These are phyloP conservation scores for Rhamnusium bicolor DNA, from an alignment of 2,888 invertebrate genomes.

Conservation along the genomic window DNA sequence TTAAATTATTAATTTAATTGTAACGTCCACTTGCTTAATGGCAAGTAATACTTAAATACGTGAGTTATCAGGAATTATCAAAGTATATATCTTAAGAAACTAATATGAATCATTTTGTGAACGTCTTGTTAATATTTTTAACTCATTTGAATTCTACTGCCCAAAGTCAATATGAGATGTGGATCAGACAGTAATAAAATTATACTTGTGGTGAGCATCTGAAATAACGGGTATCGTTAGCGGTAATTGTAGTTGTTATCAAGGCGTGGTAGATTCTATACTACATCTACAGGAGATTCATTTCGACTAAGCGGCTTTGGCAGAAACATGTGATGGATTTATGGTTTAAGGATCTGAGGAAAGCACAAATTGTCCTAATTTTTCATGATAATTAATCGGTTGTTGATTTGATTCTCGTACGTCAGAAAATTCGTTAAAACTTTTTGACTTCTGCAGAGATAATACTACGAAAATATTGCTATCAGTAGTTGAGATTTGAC, in stretches of 20 bases:
- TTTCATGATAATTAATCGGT: conserved; percentile 34
- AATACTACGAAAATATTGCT: neutral
- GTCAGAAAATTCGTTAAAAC: conserved; percentile 4
- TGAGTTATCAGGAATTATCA: too few relatives aligned
- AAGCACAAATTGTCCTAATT: conserved; percentile 38
- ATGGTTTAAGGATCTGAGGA: conserved; percentile 35
- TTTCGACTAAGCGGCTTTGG: conserved; percentile 12
- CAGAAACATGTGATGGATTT: conserved; percentile 33
- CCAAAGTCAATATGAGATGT: conserved; percentile 52
- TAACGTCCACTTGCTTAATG: too few relatives aligned
- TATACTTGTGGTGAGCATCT: conserved; percentile 63
- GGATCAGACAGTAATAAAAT: conserved; percentile 64
- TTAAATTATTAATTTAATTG: too few relatives aligned
- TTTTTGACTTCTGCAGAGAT: neutral
- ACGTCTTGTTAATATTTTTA: neutral
- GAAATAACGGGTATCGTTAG: conserved; percentile 65
- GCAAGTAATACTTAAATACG: too few relatives aligned
- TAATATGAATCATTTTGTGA: neutral
- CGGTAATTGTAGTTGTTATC: conserved; percentile 67
- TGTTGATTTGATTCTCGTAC: neutral
- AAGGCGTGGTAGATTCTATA: conserved; percentile 61
- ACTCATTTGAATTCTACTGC: neutral
- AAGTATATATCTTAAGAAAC: neutral
- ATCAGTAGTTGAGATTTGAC: neutral
- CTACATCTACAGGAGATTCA: conserved; percentile 44